A percentile compares a stretch with the other conserved stretches of the same genome.
phyloP scores from a whole-genome alignment of 1,140 invertebrate genomes.

The Brachionus rotundiformis region DNA sequence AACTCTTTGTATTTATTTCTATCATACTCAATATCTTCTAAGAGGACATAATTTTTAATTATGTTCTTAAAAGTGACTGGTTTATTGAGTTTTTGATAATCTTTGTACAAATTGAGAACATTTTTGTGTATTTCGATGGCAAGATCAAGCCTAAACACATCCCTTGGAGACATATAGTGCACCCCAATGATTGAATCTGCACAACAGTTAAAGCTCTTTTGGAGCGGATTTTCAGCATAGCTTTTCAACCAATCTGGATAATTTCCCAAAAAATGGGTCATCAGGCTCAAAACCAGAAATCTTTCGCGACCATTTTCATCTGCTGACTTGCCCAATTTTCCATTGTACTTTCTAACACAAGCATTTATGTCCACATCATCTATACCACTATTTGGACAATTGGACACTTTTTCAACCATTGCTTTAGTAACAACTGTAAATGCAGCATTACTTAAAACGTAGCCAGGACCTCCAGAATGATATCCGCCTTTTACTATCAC shows the following conservation, averaged over 20 bases:
- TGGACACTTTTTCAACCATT: neutral
- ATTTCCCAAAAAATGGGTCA: neutral
- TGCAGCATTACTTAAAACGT: slow-evolving; percentile 57
- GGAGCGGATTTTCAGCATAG: neutral
- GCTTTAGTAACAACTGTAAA: neutral
- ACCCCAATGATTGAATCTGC: neutral
- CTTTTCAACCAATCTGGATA: neutral
- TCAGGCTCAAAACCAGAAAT: slow-evolving; percentile 20
- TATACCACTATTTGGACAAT: neutral
- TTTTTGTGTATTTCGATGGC: slow-evolving; percentile 15
- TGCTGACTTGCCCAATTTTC: neutral
- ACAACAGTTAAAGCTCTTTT: neutral
- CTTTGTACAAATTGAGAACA: neutral
- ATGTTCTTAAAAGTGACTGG: slow-evolving; percentile 15
- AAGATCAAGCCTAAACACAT: neutral
- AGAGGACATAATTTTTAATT: slow-evolving; percentile 23
- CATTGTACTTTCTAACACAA: slow-evolving; percentile 8
- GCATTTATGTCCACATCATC: slow-evolving; percentile 35
- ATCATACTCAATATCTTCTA: slow-evolving; percentile 40
- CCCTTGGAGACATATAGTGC: slow-evolving; percentile 13
- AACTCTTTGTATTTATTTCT: slow-evolving; percentile 23
- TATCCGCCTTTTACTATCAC: neutral
- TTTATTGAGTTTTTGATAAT: neutral
- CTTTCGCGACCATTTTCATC: slow-evolving; percentile 2
- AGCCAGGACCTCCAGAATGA: slow-evolving; percentile 56